A percentile compares a stretch with the other conserved stretches of the same genome.
Evolutionary conservation across 2,888 invertebrate genomes (phyloP).

Genomic region (Aporophyla lueneburgensis): DNA sequence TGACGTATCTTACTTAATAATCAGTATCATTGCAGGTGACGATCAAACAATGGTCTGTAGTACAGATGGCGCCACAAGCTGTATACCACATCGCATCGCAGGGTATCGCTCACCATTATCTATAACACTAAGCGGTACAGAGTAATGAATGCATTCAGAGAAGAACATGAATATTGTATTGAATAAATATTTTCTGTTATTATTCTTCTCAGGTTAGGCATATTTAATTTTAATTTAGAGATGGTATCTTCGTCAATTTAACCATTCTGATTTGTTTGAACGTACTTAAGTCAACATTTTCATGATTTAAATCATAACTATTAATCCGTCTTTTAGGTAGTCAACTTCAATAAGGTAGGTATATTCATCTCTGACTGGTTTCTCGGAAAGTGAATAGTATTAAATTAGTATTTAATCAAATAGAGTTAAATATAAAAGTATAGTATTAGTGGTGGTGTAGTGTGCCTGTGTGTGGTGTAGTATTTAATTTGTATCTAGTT

Average conservation of each 20-base stretch:
- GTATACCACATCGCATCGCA: constrained; percentile 86
- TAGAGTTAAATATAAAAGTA: too few relatives aligned
- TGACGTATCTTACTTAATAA: constrained; percentile 27
- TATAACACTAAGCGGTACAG: constrained; percentile 79
- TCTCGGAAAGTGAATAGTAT: not conserved
- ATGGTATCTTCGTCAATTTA: not conserved
- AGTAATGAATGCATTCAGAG: constrained; percentile 65
- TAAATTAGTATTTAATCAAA: not conserved
- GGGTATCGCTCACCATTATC: constrained; percentile 86
- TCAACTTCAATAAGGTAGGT: not conserved
- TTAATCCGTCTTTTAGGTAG: not conserved
- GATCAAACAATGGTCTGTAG: constrained; percentile 63
- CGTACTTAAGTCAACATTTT: not conserved
- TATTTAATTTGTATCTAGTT: too few relatives aligned
- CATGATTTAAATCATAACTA: not conserved
- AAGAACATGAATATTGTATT: not conserved
- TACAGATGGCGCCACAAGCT: constrained; percentile 85
- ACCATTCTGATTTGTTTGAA: not conserved
- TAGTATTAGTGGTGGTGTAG: too few relatives aligned
- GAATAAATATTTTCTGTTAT: too few relatives aligned
- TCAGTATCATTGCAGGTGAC: constrained; percentile 64
- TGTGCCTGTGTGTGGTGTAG: too few relatives aligned
- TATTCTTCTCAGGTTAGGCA: too few relatives aligned
- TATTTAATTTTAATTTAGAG: not conserved
- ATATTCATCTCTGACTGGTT: not conserved